Conservation (phyloP, 2,888 invertebrate species). For the Catonia carolina region DNA sequence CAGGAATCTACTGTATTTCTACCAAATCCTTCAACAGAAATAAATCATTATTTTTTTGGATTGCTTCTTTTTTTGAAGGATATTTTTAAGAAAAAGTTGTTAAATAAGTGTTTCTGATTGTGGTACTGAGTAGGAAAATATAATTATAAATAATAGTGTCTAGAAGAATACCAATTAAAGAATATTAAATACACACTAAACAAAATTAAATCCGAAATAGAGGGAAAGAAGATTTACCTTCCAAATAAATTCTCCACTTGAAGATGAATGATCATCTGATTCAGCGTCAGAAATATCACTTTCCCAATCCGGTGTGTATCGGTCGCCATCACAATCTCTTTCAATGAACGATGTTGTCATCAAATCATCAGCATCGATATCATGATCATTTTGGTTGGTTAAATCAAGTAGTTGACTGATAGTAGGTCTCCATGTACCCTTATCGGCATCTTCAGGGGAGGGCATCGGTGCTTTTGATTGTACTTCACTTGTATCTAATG, state of each 20-base stretch:
- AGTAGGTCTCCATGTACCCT: constrained; percentile 30
- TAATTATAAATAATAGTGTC: too few species aligned
- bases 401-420: constrained; percentile 32
- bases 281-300: constrained; percentile 53
- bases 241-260: constrained; percentile 74
- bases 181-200: too few species aligned
- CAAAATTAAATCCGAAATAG: too few species aligned
- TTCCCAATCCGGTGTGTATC: constrained; percentile 33
- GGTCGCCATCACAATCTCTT: constrained; percentile 40
- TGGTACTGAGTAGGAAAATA: too few species aligned
- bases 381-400: constrained; percentile 29
- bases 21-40: too few species aligned
- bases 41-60: too few species aligned
- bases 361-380: constrained; percentile 31
- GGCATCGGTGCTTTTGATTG: constrained; percentile 28
- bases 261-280: constrained; percentile 56
- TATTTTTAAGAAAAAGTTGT: too few species aligned
- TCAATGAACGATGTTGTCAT: constrained; percentile 46
- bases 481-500: constrained; percentile 15
- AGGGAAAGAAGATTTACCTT: too few species aligned
- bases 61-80: too few species aligned
- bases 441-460: constrained; percentile 32
- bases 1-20: too few species aligned
- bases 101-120: too few species aligned
- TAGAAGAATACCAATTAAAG: too few species aligned